Conservation (phyloP, 1,140 invertebrate genomes). For the Temnothorax curvispinosus region DNA sequence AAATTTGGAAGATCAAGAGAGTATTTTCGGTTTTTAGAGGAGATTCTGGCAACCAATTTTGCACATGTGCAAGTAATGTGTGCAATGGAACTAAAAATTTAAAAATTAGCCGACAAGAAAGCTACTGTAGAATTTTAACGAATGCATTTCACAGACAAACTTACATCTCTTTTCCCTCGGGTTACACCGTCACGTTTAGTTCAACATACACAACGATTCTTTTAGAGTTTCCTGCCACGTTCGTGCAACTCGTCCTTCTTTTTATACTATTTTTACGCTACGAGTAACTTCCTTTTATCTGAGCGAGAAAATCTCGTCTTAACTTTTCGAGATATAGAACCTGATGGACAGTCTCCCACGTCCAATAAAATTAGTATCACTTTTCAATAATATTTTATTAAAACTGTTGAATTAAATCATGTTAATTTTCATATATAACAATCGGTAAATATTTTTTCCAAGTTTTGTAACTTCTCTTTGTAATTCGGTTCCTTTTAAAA, state of each 20-base stretch:
- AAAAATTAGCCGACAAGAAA: neutral
- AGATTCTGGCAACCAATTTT: neutral
- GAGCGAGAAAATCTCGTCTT: neutral
- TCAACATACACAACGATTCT: conserved; percentile 40
- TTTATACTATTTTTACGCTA: conserved; percentile 38
- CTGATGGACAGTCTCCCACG: neutral
- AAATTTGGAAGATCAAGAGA: neutral
- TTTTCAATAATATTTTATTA: neutral
- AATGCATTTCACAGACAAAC: conserved; percentile 2
- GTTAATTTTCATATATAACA: neutral
- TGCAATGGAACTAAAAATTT: neutral
- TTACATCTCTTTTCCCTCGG: conserved; percentile 33
- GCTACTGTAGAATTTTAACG: conserved; percentile 12
- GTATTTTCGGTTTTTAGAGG: neutral
- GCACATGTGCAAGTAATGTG: neutral
- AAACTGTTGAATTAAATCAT: neutral
- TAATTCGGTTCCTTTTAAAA: neutral
- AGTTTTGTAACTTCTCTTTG: neutral
- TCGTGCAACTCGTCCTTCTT: conserved; percentile 27
- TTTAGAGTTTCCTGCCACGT: conserved; percentile 43
- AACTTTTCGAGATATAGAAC: conserved; percentile 37
- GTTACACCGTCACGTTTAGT: conserved; percentile 48
- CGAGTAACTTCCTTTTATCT: conserved; percentile 25
- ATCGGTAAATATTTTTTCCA: neutral
- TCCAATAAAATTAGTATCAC: conserved; percentile 26